These are phyloP conservation scores for Tokudaia muenninki DNA, from an alignment of 2,797 vertebrate genomes.

Conservation along the genomic window DNA sequence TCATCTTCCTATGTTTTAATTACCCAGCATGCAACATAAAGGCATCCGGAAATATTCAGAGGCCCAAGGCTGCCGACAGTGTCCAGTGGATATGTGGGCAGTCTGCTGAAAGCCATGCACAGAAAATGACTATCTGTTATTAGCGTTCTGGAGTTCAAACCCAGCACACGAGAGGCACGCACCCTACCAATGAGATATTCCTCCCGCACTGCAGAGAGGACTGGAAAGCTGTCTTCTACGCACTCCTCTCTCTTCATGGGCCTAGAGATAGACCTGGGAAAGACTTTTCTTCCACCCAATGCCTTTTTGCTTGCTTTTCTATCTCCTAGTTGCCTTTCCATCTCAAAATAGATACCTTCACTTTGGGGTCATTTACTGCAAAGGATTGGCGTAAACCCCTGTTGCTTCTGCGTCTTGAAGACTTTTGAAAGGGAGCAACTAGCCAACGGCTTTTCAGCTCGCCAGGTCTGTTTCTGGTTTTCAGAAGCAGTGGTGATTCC, in stretches of 20 bases:
- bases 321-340: background rate
- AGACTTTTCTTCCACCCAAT: background rate
- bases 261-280: background rate
- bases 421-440: constrained; percentile 58
- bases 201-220: background rate
- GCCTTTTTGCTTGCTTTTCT: constrained; percentile 19
- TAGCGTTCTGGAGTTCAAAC: background rate
- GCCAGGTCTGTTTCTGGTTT: constrained; percentile 77
- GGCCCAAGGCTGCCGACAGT: background rate
- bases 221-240: background rate
- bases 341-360: constrained; percentile 7
- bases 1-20: background rate
- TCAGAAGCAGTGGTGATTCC: constrained; percentile 66
- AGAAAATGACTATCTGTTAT: background rate
- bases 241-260: background rate
- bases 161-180: background rate
- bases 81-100: background rate
- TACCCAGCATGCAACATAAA: background rate
- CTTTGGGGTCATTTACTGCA: constrained; percentile 48
- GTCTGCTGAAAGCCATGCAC: background rate
- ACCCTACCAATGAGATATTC: background rate
- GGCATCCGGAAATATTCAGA: background rate
- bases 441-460: constrained; percentile 55
- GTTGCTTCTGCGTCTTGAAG: constrained; percentile 24
- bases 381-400: background rate